Conservation (phyloP, 2,113 vertebrate genomes). For the Corythaixoides concolor region DNA sequence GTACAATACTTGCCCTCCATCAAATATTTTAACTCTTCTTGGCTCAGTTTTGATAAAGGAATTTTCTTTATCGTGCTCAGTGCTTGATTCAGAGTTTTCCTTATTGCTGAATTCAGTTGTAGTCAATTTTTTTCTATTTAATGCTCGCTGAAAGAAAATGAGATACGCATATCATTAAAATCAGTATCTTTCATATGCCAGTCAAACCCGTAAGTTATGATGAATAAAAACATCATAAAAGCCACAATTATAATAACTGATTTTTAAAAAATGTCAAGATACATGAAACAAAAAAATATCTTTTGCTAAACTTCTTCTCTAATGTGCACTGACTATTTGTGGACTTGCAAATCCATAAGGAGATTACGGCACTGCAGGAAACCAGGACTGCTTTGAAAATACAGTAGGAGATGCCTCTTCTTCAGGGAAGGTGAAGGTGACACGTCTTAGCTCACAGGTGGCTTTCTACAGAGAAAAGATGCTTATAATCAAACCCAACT, state of each 20-base stretch:
- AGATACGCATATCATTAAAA: conserved; percentile 37
- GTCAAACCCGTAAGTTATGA: neutral
- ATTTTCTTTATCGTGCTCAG: conserved; percentile 89
- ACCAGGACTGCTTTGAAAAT: neutral
- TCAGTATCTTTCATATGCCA: neutral
- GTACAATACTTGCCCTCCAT: conserved; percentile 90
- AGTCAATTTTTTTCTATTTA: conserved; percentile 79
- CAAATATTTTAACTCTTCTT: conserved; percentile 97
- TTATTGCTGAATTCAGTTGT: conserved; percentile 84
- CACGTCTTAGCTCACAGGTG: neutral
- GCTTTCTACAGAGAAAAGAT: neutral
- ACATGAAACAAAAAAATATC: neutral
- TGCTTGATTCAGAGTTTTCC: conserved; percentile 84
- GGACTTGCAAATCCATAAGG: neutral
- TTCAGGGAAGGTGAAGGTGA: neutral
- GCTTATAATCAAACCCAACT: neutral
- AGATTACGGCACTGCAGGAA: neutral
- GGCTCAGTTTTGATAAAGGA: conserved; percentile 87
- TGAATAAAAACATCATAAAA: neutral
- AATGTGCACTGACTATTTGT: neutral
- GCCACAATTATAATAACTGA: neutral
- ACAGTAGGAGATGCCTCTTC: neutral
- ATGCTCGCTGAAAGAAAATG: conserved; percentile 76
- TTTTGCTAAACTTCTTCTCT: neutral
- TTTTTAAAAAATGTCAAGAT: neutral